A percentile compares a stretch with the other conserved stretches of the same genome.
These are phyloP conservation scores for Ectobius pallidus DNA, from an alignment of 2,888 invertebrate species.

Conservation along the genomic window DNA sequence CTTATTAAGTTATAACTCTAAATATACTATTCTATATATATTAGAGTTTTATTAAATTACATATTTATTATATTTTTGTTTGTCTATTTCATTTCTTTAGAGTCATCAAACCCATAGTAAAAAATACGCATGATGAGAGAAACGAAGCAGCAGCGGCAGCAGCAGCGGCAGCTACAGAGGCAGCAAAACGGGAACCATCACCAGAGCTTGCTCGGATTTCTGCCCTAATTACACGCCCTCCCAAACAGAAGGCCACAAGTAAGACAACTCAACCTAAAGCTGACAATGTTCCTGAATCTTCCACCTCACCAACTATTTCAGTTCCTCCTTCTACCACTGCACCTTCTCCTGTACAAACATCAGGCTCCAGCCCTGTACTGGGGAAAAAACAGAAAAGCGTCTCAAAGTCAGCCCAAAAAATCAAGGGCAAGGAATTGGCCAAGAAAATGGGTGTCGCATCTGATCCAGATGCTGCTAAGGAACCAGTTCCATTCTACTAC, in stretches of 20 bases:
- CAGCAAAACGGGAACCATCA: constrained; percentile 69
- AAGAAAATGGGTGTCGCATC: constrained; percentile 47
- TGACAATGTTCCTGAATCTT: constrained; percentile 26
- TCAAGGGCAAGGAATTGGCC: constrained; percentile 51
- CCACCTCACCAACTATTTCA: constrained; percentile 11
- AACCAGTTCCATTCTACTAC: constrained; percentile 45
- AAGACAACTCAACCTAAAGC: constrained; percentile 36
- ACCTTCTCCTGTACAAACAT: constrained; percentile 29
- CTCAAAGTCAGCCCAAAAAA: constrained; percentile 53
- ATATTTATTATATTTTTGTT: no score
- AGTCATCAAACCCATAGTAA: constrained; percentile 72
- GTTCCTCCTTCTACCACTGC: constrained; percentile 5
- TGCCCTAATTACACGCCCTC: constrained; percentile 80
- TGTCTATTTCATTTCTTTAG: no score
- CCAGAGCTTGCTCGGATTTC: constrained; percentile 85
- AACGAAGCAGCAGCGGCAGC: constrained; percentile 53
- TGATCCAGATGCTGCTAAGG: constrained; percentile 37
- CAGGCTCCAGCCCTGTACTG: constrained; percentile 28
- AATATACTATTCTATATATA: no score
- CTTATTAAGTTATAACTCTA: no score
- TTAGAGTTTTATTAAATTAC: no score
- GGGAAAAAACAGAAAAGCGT: constrained; percentile 52
- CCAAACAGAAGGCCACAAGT: constrained; percentile 68
- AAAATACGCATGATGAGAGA: constrained; percentile 53
- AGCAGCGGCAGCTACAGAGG: constrained; percentile 50